Conservation (phyloP, 2,113 vertebrate species). For the Barnardius zonarius region DNA sequence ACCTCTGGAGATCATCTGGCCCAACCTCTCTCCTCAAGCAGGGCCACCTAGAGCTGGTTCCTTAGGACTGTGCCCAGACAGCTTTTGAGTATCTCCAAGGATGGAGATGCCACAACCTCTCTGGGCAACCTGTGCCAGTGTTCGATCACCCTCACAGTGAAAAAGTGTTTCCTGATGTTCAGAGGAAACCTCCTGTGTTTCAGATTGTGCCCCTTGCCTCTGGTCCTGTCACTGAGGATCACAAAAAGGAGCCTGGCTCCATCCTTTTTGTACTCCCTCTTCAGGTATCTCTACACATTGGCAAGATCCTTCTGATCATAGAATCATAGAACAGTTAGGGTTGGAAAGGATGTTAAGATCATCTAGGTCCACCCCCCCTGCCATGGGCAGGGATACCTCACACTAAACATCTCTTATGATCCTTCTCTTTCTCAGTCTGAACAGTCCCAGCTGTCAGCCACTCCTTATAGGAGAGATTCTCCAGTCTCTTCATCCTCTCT, state of each 20-base stretch:
- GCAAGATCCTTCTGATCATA: not conserved
- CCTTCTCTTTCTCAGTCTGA: not conserved
- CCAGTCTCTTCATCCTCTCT: not conserved
- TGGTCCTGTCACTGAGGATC: not conserved
- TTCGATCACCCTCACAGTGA: not conserved
- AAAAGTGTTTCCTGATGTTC: not conserved
- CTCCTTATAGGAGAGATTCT: not conserved
- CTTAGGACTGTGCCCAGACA: not conserved
- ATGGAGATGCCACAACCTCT: not conserved
- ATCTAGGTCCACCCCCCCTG: no score
- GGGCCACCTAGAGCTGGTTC: not conserved
- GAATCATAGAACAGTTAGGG: no score
- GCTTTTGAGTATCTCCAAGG: not conserved
- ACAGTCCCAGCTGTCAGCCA: not conserved
- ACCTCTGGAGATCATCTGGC: not conserved
- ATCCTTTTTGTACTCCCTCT: not conserved
- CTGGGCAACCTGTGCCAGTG: not conserved
- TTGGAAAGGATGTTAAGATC: no score
- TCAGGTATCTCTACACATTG: not conserved
- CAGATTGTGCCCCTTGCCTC: not conserved
- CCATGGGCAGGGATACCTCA: no score
- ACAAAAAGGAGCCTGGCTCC: not conserved
- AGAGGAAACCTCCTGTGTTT: not conserved
- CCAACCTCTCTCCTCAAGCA: not conserved
- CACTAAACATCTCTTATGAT: not conserved